Evolutionary conservation across 1,140 invertebrate species (phyloP), one percentile per base, ranked within the genome.

Genomic region (Druon quercuslanigerum): DNA sequence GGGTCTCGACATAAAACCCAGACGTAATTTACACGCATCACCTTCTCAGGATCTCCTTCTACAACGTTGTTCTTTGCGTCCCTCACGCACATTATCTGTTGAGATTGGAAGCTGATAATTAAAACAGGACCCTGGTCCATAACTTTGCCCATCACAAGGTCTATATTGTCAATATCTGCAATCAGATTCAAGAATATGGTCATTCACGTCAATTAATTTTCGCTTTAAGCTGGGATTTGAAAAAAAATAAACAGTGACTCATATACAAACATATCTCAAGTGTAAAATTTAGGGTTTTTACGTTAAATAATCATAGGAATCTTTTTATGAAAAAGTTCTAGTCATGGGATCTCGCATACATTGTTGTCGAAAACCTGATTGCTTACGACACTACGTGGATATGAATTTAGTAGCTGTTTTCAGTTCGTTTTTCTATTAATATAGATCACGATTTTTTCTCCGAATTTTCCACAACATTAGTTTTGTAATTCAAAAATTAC

Each of bases 111-210:
- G 78, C 94, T 97, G 72, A 99, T 96, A 5, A 99, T 96, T 54
- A 99, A 91, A 7, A 99, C 98, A 9, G 99, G 99, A 0, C 99
- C 99, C 89, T 99, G 98, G 72, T 99, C 98, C 97, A 99, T 99
- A 81, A 99, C 96, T 92, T 99, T 99, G 1, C 98, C 99, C 95
- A 99, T 98, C 5, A 96, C 94, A 77, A 99, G 90, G 91, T 99
- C 99, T 14, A 99, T 95, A 90, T 99, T 96, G 87, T 97, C 97
- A 78, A 99, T 96, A 90, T 97, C 91, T 92, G 73, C 57, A 85
- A 87, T 46, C 12, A 78, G 40, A 46, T 46, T 46, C 9, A 46
- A 11, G 51, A 50, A 82, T 66, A 79, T 71, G 71, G 19, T 19
- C 0, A 33, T 52, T 20, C 51, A 19, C 54, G 3, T 56, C 25